Evolutionary conservation across 1,140 invertebrate genomes (phyloP), one percentile per base, ranked within the genome.

Genomic region (Achroia grisella): DNA sequence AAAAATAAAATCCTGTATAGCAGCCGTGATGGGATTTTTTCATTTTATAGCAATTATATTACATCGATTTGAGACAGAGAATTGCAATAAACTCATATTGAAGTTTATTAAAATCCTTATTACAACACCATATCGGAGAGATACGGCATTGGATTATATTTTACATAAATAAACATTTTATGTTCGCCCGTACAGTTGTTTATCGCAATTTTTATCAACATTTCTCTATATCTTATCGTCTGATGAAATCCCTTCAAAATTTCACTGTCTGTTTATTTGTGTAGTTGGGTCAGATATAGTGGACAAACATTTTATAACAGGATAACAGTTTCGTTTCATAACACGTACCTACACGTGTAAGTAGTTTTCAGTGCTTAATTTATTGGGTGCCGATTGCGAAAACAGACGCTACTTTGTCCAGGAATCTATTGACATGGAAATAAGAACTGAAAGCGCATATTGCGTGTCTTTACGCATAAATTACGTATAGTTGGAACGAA

Each of bases 241-340:
- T 35, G 14, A 39, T 46, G 53, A 49, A 61, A 51, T 44, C 39
- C 54, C 52, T 54, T 50, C n/a, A 57, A 56, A 71, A 68, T 69
- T 71, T 76, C 72, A 71, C 62, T 56, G 57, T 47, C 63, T 80
- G 60, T 80, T 77, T 77, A 71, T 80, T 80, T 77, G 44, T 56
- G 60, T 56, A 54, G 58, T 46, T 33, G 44, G 48, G 39, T 42
- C 42, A 36, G 67, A 76, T 69, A 72, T 45, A 60, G 56, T 67
- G 66, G 53, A 53, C 64, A 75, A 80, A 80, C 65, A 76, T 74
- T 79, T 76, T 64, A 65, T 71, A 73, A 69, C 64, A 50, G 17
- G 17, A 23, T 6, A 23, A 44, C 45, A 47, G 48, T 46, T 39
- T 41, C 28, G 54, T 67, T 67, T 52, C 65, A 56, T 56, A 77